These are phyloP conservation scores for Megaceryle alcyon DNA, from an alignment of 2,797 vertebrate genomes.

Conservation along the genomic window DNA sequence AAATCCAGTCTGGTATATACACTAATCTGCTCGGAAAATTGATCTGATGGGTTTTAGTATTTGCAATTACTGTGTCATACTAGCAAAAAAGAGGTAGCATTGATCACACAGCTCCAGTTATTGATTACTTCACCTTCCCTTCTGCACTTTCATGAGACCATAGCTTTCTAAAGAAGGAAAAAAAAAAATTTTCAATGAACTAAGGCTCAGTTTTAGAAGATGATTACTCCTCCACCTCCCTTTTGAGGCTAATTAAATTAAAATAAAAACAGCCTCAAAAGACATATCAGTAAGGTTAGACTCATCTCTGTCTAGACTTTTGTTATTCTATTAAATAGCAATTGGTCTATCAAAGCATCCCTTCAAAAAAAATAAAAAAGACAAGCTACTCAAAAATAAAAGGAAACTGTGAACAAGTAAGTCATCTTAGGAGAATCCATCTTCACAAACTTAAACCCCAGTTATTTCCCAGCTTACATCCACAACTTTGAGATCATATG, in stretches of 20 bases:
- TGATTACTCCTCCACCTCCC: not conserved
- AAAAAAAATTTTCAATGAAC: not conserved
- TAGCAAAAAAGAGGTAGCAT: not conserved
- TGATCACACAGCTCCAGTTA: not conserved
- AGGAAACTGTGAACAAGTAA: not conserved
- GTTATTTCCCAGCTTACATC: slow-evolving; percentile 82
- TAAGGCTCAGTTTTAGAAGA: not conserved
- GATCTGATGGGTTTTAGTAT: not conserved
- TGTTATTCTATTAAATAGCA: not conserved
- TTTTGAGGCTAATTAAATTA: not conserved
- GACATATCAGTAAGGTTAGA: not conserved
- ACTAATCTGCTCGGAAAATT: not conserved
- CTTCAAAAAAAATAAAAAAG: not conserved
- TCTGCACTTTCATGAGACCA: not conserved
- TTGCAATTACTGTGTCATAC: not conserved
- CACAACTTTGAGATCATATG: slow-evolving; percentile 92
- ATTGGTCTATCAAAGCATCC: not conserved
- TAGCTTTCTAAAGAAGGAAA: not conserved
- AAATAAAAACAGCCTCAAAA: not conserved
- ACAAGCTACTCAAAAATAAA: not conserved
- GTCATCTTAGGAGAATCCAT: not conserved
- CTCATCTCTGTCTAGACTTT: not conserved
- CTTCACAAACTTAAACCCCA: not conserved
- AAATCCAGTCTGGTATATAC: not conserved
- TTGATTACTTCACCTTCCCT: not conserved